These are phyloP conservation scores for Myiotriccus ornatus DNA, from an alignment of 2,797 vertebrate genomes.

Conservation along the genomic window DNA sequence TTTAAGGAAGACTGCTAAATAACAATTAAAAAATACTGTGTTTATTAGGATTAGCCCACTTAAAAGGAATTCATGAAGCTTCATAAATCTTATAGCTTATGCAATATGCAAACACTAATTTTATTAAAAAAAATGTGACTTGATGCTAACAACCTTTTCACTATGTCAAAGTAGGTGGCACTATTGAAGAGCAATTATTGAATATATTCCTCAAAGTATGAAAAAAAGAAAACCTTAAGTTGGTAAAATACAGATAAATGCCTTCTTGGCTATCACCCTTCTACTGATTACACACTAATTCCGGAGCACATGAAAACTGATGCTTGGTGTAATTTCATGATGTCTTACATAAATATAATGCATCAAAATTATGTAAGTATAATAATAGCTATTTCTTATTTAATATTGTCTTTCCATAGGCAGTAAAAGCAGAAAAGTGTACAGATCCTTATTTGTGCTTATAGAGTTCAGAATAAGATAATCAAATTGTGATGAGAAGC, in stretches of 20 bases:
- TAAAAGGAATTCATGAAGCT: background rate
- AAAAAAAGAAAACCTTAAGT: background rate
- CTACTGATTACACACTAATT: background rate
- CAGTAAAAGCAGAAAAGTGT: background rate
- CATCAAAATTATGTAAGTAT: background rate
- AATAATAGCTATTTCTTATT: background rate
- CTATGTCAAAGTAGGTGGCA: background rate
- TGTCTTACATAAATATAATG: background rate
- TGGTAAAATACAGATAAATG: background rate
- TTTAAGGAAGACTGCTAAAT: background rate
- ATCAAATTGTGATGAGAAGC: background rate
- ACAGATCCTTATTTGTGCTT: background rate
- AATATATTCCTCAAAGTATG: background rate
- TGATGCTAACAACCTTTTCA: background rate
- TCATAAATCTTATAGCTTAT: background rate
- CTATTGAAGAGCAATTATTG: background rate
- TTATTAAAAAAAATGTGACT: background rate
- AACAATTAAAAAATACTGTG: background rate
- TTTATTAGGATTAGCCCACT: background rate
- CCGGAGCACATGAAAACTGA: background rate
- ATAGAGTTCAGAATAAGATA: background rate
- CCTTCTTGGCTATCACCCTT: background rate
- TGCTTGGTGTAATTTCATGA: background rate
- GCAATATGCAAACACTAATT: background rate
- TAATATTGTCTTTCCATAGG: background rate